Base-by-base conservation (phyloP, 2,113 vertebrate species). In the Varanus salvator region DNA sequence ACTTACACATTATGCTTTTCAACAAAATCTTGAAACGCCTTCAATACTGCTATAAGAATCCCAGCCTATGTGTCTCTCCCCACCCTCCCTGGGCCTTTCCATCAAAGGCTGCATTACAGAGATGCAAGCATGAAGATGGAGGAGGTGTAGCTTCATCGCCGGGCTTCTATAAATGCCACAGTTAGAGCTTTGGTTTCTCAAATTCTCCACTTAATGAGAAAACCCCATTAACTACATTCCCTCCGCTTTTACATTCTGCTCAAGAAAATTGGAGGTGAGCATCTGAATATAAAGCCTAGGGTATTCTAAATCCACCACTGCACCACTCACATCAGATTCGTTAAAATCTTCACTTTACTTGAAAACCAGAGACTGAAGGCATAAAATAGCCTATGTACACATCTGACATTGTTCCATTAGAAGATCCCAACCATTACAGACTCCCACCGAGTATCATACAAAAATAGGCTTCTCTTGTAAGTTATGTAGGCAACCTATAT, bases 331-430 rank as follows among this genome's bases (percentile, higher is more conserved):
- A 23, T 68, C 7, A 0, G 71, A 14, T 64, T 89, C 86, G 64
- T 66, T 29, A 82, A 94, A 94, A 23, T 71, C 84, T 69, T 86
- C 3, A 60, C 23, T 89, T 93, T 91, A 92, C 88, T 80, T 91
- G 85, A 84, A 91, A 92, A 93, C 92, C 72, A 86, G 76, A 92
- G 91, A 89, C 91, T 93, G 89, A 91, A 94, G 90, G 89, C 90
- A 87, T 83, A 90, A 91, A 82, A 91, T 29, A 88, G 71, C 48
- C 89, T 90, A 57, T 25, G 52, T 90, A 92, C 77, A 92, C 68
- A n/a, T 89, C 85, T 88, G 44, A 17, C 15, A 11, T 90, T 87
- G 87, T 84, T 52, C 15, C 0, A 38, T 93, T 89, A 81, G 27
- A 17, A 88, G 68, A 93, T 72, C 81, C 92, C 77, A n/a, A 66